Evolutionary conservation across 2,113 vertebrate species (phyloP).

Genomic region (Micromys minutus): DNA sequence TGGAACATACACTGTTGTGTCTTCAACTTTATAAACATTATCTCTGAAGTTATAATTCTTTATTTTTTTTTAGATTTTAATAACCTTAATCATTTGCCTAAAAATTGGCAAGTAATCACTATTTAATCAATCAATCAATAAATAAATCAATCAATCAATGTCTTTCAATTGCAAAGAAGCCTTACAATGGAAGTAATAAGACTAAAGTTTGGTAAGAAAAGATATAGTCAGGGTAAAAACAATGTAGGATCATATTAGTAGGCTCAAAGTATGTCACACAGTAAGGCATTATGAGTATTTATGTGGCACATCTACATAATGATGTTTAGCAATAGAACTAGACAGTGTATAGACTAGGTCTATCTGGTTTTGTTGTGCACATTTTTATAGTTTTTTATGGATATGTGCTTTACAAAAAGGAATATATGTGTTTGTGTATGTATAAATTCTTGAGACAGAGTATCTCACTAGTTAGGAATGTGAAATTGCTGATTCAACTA

Average conservation of each 20-base stretch:
- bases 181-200: not conserved
- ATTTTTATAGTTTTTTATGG: not conserved
- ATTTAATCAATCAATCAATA: conserved; percentile 13
- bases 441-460: not conserved
- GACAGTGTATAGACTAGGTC: not conserved
- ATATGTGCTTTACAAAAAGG: not conserved
- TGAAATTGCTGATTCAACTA: not conserved
- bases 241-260: not conserved
- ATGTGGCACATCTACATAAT: not conserved
- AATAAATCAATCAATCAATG: conserved; percentile 22
- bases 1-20: not conserved
- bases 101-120: not conserved
- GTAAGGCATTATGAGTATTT: not conserved
- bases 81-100: not conserved
- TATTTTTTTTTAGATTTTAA: not conserved
- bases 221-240: not conserved
- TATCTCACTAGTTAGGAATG: not conserved
- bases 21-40: not conserved
- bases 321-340: not conserved
- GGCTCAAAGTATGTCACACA: not conserved
- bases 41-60: not conserved
- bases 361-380: not conserved
- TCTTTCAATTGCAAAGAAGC: not conserved
- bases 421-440: not conserved
- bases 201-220: conserved; percentile 24